Conservation (phyloP, 2,797 vertebrate genomes). For the Eulemur albifrons region DNA sequence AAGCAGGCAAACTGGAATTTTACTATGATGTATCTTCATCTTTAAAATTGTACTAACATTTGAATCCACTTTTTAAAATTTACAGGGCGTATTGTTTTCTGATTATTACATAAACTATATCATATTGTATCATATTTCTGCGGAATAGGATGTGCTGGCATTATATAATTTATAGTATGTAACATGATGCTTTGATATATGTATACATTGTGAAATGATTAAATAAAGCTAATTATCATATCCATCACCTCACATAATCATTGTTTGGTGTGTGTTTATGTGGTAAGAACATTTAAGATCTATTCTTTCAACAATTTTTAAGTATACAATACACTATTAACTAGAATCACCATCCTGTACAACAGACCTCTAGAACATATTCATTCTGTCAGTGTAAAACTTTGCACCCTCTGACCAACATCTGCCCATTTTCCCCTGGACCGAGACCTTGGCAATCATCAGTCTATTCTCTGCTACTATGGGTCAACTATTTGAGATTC, state of each 20-base stretch:
- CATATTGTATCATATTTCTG: not conserved
- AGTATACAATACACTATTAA: not conserved
- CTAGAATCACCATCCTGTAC: not conserved
- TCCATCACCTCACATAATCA: not conserved
- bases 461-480: not conserved
- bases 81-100: not conserved
- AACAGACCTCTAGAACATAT: not conserved
- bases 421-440: too few relatives aligned
- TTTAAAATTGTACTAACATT: conserved; percentile 14
- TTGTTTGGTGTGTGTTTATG: not conserved
- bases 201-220: not conserved
- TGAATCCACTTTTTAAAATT: not conserved
- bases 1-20: not conserved
- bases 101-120: not conserved
- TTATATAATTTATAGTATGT: not conserved
- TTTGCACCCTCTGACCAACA: not conserved
- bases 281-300: not conserved
- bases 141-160: not conserved
- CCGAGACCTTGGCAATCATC: not conserved
- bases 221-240: not conserved
- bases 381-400: not conserved
- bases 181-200: not conserved
- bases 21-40: not conserved
- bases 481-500: not conserved
- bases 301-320: not conserved